Percentiles rank a stretch among this genome's conserved stretches.
These are phyloP conservation scores for Carabus problematicus DNA, from an alignment of 2,888 invertebrate genomes.

Conservation along the genomic window DNA sequence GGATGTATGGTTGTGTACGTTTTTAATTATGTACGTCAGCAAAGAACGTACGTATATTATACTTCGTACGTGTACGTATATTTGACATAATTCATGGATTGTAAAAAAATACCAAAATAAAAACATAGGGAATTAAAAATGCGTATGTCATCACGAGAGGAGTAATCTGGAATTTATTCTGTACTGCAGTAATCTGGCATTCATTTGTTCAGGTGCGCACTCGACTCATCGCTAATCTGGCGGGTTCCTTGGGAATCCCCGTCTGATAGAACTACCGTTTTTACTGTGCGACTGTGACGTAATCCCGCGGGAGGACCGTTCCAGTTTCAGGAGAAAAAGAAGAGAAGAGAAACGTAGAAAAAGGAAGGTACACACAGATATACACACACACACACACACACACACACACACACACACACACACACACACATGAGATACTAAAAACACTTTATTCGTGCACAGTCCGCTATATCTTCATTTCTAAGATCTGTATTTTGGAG, in stretches of 20 bases:
- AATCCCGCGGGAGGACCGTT: not conserved
- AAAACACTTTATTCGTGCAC: too few relatives aligned
- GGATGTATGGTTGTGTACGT: too few relatives aligned
- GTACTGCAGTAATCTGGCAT: constrained; percentile 25
- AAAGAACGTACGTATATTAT: too few relatives aligned
- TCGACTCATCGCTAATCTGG: constrained; percentile 32
- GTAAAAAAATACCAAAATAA: too few relatives aligned
- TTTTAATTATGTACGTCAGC: too few relatives aligned
- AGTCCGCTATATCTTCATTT: too few relatives aligned
- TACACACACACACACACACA: not conserved
- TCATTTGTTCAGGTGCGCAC: constrained; percentile 39
- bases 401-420: not conserved
- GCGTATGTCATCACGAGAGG: too few relatives aligned
- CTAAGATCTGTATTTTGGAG: too few relatives aligned
- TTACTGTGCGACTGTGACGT: constrained; percentile 5
- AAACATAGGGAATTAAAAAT: too few relatives aligned
- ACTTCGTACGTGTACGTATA: too few relatives aligned
- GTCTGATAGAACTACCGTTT: constrained; percentile 27
- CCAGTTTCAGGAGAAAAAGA: constrained; percentile 7
- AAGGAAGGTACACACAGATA: constrained; percentile 3
- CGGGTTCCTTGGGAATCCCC: constrained; percentile 30
- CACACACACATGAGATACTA: not conserved
- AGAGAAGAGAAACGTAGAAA: constrained; percentile 1
- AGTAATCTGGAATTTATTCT: too few relatives aligned
- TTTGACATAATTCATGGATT: too few relatives aligned